Conservation (phyloP, 2,113 vertebrate genomes). For the Zosterops hypoxanthus region DNA sequence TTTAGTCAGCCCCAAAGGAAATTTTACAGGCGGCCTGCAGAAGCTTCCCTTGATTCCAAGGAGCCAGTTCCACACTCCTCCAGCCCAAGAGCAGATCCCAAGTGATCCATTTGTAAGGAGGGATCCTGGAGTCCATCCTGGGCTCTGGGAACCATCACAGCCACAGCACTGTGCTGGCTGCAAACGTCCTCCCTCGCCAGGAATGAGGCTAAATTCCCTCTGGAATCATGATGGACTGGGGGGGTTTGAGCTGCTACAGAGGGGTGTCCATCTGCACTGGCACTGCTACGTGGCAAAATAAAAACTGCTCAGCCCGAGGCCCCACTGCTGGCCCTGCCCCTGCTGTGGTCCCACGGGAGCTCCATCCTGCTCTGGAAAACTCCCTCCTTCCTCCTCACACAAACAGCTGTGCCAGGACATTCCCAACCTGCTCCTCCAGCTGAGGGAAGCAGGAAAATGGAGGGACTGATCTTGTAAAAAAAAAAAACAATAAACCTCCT, state of each 20-base stretch:
- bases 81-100: not conserved
- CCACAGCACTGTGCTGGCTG: not conserved
- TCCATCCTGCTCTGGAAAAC: not conserved
- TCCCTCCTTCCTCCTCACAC: not conserved
- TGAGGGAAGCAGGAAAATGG: not conserved
- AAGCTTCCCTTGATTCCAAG: constrained; percentile 24
- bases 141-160: not conserved
- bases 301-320: not conserved
- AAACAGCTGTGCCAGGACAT: not conserved
- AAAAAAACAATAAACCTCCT: not conserved
- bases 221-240: not conserved
- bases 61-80: not conserved
- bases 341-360: not conserved
- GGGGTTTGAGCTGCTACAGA: not conserved
- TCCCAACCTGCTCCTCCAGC: not conserved
- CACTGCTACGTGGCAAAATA: not conserved
- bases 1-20: constrained; percentile 4
- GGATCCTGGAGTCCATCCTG: not conserved
- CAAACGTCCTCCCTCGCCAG: not conserved
- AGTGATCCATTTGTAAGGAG: not conserved
- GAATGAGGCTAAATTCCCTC: not conserved
- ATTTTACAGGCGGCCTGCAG: not conserved
- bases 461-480: not conserved
- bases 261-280: not conserved
- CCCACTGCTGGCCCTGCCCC: not conserved